These are phyloP conservation scores for Dinocampus coccinellae DNA, from an alignment of 2,888 invertebrate species.

Conservation along the genomic window DNA sequence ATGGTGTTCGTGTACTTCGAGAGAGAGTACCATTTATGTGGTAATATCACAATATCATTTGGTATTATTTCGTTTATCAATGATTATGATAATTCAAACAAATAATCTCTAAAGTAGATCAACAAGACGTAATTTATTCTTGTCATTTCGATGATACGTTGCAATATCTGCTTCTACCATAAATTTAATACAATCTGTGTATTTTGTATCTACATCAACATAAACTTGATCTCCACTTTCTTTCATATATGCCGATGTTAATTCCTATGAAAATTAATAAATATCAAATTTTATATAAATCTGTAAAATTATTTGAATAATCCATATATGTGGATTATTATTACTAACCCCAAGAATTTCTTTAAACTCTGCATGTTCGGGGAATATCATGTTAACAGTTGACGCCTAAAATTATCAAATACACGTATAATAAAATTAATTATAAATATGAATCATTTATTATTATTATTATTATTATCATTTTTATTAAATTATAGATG, in stretches of 20 bases:
- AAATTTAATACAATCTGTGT: conserved; percentile 48
- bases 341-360: conserved; percentile 55
- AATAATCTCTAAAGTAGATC: conserved; percentile 47
- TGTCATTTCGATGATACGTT: conserved; percentile 57
- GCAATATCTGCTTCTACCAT: conserved; percentile 57
- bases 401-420: conserved; percentile 46
- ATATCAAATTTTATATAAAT: neutral
- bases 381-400: conserved; percentile 55
- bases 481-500: too few species aligned
- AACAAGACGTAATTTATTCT: conserved; percentile 54
- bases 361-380: conserved; percentile 50
- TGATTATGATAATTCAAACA: neutral
- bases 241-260: conserved; percentile 52
- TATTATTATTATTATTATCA: too few species aligned
- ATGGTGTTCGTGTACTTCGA: conserved; percentile 86
- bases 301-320: neutral
- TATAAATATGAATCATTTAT: too few species aligned
- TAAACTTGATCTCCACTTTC: conserved; percentile 62
- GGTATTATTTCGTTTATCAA: neutral
- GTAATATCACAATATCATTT: conserved; percentile 69
- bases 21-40: conserved; percentile 94
- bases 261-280: conserved; percentile 46
- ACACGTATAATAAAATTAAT: neutral
- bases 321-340: conserved; percentile 7
- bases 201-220: conserved; percentile 48